Base-by-base conservation (phyloP, 2,888 invertebrate species). In the Zaprionus obscuricornis region DNA sequence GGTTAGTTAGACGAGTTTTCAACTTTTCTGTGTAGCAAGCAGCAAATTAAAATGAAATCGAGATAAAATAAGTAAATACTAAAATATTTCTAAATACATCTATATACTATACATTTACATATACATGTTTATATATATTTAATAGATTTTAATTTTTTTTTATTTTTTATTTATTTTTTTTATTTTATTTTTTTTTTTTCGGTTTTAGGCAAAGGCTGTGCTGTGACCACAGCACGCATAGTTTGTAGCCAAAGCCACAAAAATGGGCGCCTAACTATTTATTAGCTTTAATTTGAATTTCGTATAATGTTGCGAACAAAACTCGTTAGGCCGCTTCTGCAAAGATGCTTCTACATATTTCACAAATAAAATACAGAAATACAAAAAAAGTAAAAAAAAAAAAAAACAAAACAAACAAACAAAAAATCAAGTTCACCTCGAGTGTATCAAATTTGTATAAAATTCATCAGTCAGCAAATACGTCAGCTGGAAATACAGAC, bases 361-460 rank as follows among this genome's bases (percentile, higher is more conserved):
- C 56, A 55, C 36, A 65, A 65, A 64, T 22, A 45, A 37, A 59
- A 31, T 17, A 39, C n/a, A n/a, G n/a, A 43, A 40, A 49, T 45
- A n/a, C n/a, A 51, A 50, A 45, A 50, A 69, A 54, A 54, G 40
- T 37, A 36, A 66, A 40, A 51, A 56, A 51, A 51, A 43, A 55
- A 34, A 55, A 31, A 33, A 47, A 46, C 34, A 49, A 50, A 56
- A 31, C 55, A 59, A n/a, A 49, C 74, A 57, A 65, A 70, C 67
- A 43, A 49, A 63, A 65, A 70, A 85, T 85, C 88, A 87, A 64
- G 88, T 87, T 88, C 78, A 85, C 86, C 88, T 87, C 88, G 85
- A 84, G 71, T 70, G 65, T 79, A 73, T 73, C 74, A 83, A 77
- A 78, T 81, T 76, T 74, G 70, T 76, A 84, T 76, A 84, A 78